These are phyloP conservation scores for Acipenser oxyrinchus DNA, from an alignment of 2,797 vertebrate species.

Conservation along the genomic window DNA sequence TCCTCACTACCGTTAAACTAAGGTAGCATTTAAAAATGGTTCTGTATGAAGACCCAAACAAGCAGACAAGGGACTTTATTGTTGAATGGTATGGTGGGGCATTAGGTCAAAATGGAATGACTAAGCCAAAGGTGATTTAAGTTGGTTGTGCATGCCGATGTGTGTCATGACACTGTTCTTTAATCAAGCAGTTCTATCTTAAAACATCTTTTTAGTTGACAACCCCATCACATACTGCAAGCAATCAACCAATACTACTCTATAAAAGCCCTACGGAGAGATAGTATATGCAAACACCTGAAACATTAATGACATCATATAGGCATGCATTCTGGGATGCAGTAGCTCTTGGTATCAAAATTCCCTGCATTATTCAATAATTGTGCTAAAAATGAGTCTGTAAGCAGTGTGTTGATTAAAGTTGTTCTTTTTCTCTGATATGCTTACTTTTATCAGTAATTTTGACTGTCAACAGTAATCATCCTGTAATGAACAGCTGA, in stretches of 20 bases:
- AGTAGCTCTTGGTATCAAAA: not conserved
- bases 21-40: constrained; percentile 43
- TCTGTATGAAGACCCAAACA: constrained; percentile 8
- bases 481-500: constrained; percentile 50
- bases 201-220: not conserved
- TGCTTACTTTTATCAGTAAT: constrained; percentile 61
- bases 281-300: constrained; percentile 42
- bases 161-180: not conserved
- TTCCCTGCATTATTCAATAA: no score
- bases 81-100: no score
- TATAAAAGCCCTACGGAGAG: constrained; percentile 46
- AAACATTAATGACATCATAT: constrained; percentile 38
- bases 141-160: not conserved
- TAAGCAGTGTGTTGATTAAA: constrained; percentile 25
- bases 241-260: not conserved
- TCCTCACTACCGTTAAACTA: constrained; percentile 45
- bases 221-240: not conserved
- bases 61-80: no score
- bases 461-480: constrained; percentile 63
- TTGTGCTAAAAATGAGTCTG: no score
- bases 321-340: constrained; percentile 36
- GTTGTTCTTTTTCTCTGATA: constrained; percentile 67
- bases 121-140: not conserved
- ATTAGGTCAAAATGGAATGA: not conserved
- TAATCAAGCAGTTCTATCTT: not conserved